phyloP scores from a whole-genome alignment of 2,888 invertebrate species.

The Pyralis farinalis region DNA sequence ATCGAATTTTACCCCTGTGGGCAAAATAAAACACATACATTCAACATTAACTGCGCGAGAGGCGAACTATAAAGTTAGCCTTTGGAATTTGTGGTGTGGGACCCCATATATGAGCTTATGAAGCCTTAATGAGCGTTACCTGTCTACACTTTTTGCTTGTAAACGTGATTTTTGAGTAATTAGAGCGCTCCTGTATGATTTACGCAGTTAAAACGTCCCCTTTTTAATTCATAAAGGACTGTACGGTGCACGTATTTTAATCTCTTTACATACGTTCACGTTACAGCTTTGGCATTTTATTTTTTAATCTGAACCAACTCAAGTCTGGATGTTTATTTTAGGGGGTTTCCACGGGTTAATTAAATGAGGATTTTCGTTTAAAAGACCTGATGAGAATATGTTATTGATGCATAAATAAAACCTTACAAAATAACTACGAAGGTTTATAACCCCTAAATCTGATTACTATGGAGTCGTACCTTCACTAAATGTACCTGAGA shows the following conservation, averaged over 20 bases:
- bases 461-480: no score
- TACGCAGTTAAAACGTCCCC: constrained; percentile 24
- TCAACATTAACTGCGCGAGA: neutral
- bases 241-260: constrained; percentile 17
- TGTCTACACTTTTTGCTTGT: constrained; percentile 27
- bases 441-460: no score
- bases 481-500: no score
- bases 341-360: neutral
- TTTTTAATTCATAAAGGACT: constrained; percentile 25
- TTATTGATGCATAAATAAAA: no score
- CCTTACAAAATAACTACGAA: no score
- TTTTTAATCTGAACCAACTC: constrained; percentile 4
- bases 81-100: constrained; percentile 3
- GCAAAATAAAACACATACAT: no score
- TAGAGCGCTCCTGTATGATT: constrained; percentile 29
- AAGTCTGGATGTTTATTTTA: constrained; percentile 1
- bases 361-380: neutral
- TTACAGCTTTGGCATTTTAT: constrained; percentile 1
- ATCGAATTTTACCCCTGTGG: no score
- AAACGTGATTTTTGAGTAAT: constrained; percentile 34
- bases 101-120: constrained; percentile 2
- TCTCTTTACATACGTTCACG: constrained; percentile 15
- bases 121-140: constrained; percentile 26
- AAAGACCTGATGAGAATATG: no score
- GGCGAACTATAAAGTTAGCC: neutral